These are phyloP conservation scores for Clytia hemisphaerica DNA, from an alignment of 30 jellyfish, hydroid and myxozoan species.

Conservation along the genomic window DNA sequence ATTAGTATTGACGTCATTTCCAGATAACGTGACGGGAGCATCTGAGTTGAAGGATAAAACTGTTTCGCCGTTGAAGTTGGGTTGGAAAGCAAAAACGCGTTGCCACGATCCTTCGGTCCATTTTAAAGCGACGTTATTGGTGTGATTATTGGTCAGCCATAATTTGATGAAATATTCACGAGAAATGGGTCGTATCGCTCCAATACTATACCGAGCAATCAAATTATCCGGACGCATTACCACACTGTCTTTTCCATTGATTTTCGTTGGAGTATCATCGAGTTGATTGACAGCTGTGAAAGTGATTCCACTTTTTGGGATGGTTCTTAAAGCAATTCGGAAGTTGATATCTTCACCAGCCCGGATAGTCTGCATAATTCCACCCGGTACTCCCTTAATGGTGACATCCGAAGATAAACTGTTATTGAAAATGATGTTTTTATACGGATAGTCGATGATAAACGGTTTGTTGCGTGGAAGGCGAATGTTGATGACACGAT, in stretches of 20 bases:
- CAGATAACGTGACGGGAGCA: neutral
- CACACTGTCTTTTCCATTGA: neutral
- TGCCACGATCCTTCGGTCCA: neutral
- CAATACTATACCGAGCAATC: neutral
- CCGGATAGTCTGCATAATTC: neutral
- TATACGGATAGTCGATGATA: neutral
- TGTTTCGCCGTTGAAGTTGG: neutral
- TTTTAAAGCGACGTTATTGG: neutral
- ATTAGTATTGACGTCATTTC: neutral
- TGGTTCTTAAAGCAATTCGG: neutral
- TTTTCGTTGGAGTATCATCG: neutral
- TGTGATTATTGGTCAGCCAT: conserved; percentile 10
- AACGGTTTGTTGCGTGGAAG: neutral
- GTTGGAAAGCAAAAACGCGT: neutral
- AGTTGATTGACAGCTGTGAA: neutral
- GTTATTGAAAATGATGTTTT: conserved; percentile 5
- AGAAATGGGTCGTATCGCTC: neutral
- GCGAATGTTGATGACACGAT: neutral
- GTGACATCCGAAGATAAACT: conserved; percentile 1
- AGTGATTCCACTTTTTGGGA: neutral
- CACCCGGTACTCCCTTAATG: neutral
- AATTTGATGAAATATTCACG: neutral
- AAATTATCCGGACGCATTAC: neutral
- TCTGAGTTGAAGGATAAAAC: neutral
- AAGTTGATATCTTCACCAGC: neutral